A percentile compares a stretch with the other conserved stretches of the same genome.
These are phyloP conservation scores for Lophochroa leadbeateri DNA, from an alignment of 2,113 vertebrate genomes.

Conservation along the genomic window DNA sequence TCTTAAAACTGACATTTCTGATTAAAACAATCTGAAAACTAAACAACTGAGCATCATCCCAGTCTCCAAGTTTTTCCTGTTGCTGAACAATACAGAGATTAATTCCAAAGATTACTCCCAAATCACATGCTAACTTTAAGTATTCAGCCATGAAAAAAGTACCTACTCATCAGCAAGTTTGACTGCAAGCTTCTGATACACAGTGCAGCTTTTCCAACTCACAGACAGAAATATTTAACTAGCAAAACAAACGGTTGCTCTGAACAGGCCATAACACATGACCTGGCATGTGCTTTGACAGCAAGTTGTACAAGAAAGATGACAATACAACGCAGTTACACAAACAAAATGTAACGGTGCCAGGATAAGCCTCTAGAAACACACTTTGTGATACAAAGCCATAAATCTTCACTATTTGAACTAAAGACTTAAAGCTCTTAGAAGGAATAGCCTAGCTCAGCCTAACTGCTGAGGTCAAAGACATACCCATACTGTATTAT, in stretches of 20 bases:
- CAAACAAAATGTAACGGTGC: not conserved
- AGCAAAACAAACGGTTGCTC: not conserved
- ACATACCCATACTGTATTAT: not conserved
- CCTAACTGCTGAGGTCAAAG: not conserved
- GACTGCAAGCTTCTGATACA: not conserved
- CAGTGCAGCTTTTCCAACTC: not conserved
- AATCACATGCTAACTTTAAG: not conserved
- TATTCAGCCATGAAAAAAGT: not conserved
- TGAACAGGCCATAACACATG: not conserved
- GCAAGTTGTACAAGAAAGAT: not conserved
- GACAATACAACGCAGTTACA: not conserved
- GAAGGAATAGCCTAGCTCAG: not conserved
- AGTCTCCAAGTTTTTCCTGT: not conserved
- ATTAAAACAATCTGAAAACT: not conserved
- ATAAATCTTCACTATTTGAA: not conserved
- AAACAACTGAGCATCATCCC: not conserved
- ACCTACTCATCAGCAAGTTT: not conserved
- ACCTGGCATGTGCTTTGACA: not conserved
- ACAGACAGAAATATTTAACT: not conserved
- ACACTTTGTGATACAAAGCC: not conserved
- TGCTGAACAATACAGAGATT: not conserved
- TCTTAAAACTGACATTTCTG: not conserved
- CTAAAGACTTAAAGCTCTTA: not conserved
- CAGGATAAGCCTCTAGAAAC: not conserved
- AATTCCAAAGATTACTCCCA: not conserved